These are phyloP conservation scores for Fregetta grallaria DNA, from an alignment of 2,113 vertebrate species.

Conservation along the genomic window DNA sequence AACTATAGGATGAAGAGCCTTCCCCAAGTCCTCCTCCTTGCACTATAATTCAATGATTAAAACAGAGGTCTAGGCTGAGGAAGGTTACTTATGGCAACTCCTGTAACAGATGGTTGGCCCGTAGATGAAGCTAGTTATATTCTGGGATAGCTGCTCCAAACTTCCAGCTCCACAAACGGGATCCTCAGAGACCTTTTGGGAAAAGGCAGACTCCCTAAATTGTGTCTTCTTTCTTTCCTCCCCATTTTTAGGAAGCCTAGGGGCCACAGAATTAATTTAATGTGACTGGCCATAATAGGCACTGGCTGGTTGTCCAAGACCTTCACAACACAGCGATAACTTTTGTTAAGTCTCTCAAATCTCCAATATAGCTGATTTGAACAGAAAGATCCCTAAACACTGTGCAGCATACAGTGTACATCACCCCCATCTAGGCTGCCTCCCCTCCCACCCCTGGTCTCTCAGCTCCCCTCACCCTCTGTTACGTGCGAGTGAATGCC, in stretches of 20 bases:
- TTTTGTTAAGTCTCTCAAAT: neutral
- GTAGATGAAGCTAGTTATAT: neutral
- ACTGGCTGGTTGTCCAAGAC: rapidly evolving
- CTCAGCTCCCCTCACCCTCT: neutral
- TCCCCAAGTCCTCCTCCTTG: neutral
- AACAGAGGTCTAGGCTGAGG: neutral
- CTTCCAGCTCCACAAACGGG: neutral
- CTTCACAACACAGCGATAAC: neutral
- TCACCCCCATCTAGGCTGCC: neutral
- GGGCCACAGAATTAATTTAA: neutral
- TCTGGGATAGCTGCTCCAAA: neutral
- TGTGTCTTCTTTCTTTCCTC: neutral
- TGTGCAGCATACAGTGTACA: neutral
- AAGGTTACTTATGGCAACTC: neutral
- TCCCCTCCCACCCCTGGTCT: neutral
- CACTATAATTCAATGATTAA: neutral
- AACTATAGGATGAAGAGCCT: neutral
- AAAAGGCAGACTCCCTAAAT: neutral
- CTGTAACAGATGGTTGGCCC: neutral
- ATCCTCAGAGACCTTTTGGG: neutral
- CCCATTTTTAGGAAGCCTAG: neutral
- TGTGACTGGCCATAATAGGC: neutral
- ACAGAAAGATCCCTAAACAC: neutral
- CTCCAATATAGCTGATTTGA: neutral
- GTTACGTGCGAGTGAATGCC: neutral